Base-by-base conservation (phyloP, 2,797 vertebrate species). In the Clarias platycephalus region DNA sequence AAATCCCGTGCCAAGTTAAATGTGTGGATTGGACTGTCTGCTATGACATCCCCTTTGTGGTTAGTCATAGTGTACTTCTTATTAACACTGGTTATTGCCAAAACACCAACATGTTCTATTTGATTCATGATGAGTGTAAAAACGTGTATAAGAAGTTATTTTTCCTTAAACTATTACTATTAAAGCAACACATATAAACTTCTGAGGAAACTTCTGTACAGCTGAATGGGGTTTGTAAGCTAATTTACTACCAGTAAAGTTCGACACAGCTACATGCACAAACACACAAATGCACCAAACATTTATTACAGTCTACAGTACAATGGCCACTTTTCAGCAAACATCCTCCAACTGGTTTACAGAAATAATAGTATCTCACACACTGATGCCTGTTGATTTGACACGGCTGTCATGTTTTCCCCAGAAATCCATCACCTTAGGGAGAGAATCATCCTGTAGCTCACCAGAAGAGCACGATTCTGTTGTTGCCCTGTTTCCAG, bases 391-490 rank as follows among this genome's bases (percentile, higher is more conserved):
- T 72, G 82, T 67, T 76, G 77, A 83, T 83, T 85, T 87, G 70
- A 84, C 87, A 88, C 87, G 13, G 78, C 76, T 90, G 94, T 80
- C 80, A 82, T 77, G 63, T 90, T 55, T 55, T n/a, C 66, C 58
- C 64, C 60, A 83, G 53, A 83, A 83, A 75, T 67, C 64, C 76
- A 80, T 63, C 76, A 85, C 67, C 80, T 57, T 55, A 77, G 66
- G 15, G 58, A 77, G 44, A 44, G 62, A 22, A 57, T 34, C 80
- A 81, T 62, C 16, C 26, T 79, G 66, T 44, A 53, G 72, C 83
- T 80, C 95, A 99, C 98, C 98, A 99, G 94, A 99, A 99, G 78
- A 99, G 95, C 91, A 98, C 94, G 44, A 99, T 99, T 89, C 98
- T 94, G 91, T 96, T 94, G 83, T 98, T 97, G 87, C 97, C 97